A percentile compares a stretch with the other conserved stretches of the same genome.
Conservation (phyloP, 2,797 vertebrate species). For the Threskiornis aethiopicus region DNA sequence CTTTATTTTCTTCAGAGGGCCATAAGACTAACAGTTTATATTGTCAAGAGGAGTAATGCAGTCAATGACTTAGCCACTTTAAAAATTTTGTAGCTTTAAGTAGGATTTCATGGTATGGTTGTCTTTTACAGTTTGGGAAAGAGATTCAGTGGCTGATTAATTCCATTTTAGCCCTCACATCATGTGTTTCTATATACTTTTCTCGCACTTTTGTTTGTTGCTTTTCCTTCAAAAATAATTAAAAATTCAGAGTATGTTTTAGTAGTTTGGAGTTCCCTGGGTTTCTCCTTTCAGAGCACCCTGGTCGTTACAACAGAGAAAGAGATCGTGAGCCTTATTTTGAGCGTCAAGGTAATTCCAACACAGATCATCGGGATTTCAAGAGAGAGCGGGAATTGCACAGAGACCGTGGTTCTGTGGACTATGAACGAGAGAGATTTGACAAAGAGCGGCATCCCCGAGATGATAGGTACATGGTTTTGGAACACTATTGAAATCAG, state of each 20-base stretch:
- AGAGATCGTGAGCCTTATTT: slow-evolving; percentile 87
- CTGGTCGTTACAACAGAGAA: slow-evolving; percentile 87
- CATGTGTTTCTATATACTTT: not conserved
- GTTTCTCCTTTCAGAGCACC: slow-evolving; percentile 71
- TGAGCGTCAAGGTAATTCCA: slow-evolving; percentile 87
- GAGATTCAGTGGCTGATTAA: not conserved
- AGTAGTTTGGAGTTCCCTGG: not conserved
- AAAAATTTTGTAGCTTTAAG: not conserved
- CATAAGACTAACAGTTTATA: not conserved
- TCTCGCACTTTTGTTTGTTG: not conserved
- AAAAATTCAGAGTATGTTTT: not conserved
- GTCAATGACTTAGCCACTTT: not conserved
- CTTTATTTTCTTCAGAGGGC: not conserved
- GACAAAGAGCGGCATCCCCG: slow-evolving; percentile 89
- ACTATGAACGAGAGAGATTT: slow-evolving; percentile 91
- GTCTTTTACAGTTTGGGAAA: not conserved
- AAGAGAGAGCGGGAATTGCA: slow-evolving; percentile 90
- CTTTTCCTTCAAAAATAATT: not conserved
- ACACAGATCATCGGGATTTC: slow-evolving; percentile 88
- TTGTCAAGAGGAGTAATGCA: not conserved
- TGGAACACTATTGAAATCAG: not conserved
- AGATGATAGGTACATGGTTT: slow-evolving; percentile 85
- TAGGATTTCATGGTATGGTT: not conserved
- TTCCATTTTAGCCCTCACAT: not conserved
- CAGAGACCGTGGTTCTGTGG: slow-evolving; percentile 82